A percentile compares a stretch with the other conserved stretches of the same genome.
phyloP scores from a whole-genome alignment of 2,113 vertebrate species.

The Psophia crepitans region DNA sequence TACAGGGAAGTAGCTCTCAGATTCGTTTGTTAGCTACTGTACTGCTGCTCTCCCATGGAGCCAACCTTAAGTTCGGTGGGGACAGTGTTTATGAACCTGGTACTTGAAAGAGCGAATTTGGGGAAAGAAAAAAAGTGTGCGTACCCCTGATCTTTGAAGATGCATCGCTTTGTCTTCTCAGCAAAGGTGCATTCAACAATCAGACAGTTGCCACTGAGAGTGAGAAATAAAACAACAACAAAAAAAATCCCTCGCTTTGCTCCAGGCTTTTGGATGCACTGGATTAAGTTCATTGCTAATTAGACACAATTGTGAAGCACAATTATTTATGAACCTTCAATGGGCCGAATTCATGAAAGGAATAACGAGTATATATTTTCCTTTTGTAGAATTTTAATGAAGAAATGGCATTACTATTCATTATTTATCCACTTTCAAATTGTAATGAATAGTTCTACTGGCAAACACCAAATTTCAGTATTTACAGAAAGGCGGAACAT shows the following conservation, averaged over 20 bases:
- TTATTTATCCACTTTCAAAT: slow-evolving; percentile 74
- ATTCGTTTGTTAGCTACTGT: not conserved
- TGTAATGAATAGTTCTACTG: slow-evolving; percentile 68
- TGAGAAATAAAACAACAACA: not conserved
- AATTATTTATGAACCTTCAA: slow-evolving; percentile 69
- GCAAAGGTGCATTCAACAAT: not conserved
- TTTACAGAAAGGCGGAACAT: slow-evolving; percentile 64
- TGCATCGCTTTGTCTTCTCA: not conserved
- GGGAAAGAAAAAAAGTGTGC: not conserved
- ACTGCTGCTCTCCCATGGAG: not conserved
- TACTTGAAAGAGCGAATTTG: not conserved
- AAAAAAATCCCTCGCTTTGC: not conserved
- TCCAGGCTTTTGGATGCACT: slow-evolving; percentile 49
- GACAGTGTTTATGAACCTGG: not conserved
- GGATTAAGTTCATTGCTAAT: slow-evolving; percentile 73
- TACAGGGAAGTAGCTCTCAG: not conserved
- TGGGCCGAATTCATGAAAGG: slow-evolving; percentile 68
- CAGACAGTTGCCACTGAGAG: not conserved
- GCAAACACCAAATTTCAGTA: slow-evolving; percentile 74
- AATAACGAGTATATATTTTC: slow-evolving; percentile 69
- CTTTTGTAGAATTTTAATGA: slow-evolving; percentile 74
- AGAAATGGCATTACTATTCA: slow-evolving; percentile 64
- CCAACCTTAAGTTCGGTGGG: not conserved
- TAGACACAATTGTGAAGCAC: slow-evolving; percentile 68
- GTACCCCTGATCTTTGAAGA: not conserved